Conservation (phyloP, 2,113 vertebrate genomes). For the Empidonax alnorum region DNA sequence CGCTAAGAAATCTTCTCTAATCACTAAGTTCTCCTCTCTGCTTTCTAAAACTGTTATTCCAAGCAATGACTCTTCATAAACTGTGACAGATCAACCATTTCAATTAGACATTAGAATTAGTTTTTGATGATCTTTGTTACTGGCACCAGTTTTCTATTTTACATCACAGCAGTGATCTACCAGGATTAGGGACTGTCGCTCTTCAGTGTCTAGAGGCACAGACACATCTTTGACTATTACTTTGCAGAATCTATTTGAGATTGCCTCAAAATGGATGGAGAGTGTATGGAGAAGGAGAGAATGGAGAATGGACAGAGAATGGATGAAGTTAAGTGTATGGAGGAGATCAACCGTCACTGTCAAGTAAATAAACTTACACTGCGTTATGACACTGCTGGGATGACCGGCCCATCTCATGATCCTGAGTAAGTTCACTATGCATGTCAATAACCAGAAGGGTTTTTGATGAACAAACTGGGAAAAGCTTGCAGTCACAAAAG, state of each 20-base stretch:
- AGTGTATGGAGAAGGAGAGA: too few species aligned
- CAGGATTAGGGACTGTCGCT: neutral
- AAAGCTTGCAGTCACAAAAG: neutral
- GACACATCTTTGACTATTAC: neutral
- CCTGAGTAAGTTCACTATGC: conserved; percentile 47
- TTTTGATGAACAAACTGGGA: neutral
- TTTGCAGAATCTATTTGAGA: neutral
- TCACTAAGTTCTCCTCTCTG: neutral
- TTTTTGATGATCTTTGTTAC: neutral
- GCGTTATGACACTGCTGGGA: fast-evolving
- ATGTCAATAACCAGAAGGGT: neutral
- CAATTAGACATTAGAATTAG: neutral
- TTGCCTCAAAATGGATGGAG: neutral
- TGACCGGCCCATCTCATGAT: conserved; percentile 36
- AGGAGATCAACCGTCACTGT: conserved; percentile 51
- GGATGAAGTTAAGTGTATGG: neutral
- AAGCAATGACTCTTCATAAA: neutral
- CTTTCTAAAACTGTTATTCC: neutral
- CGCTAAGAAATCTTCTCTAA: neutral
- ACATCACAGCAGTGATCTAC: neutral
- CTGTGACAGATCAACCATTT: neutral
- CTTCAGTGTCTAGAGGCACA: fast-evolving
- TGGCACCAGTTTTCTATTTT: neutral
- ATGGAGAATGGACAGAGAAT: too few species aligned
- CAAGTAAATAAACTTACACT: neutral